Evolutionary conservation across 2,113 vertebrate genomes (phyloP).

Genomic region (Garra rufa): DNA sequence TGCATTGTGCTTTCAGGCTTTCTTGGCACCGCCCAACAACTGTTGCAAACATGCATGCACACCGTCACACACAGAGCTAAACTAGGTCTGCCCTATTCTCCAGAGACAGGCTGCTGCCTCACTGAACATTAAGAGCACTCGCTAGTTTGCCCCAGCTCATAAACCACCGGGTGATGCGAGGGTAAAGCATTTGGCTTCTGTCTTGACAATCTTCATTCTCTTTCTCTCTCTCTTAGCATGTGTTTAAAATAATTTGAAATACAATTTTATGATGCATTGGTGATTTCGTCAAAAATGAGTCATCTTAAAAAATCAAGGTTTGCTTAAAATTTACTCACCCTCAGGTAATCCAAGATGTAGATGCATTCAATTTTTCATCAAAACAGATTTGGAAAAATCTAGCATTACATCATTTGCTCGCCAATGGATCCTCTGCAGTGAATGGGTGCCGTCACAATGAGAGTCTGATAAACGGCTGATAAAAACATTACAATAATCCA

Average conservation of each 20-base stretch:
- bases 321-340: background rate
- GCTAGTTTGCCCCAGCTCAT: constrained; percentile 25
- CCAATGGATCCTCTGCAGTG: background rate
- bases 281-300: background rate
- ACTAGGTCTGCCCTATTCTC: constrained; percentile 7
- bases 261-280: background rate
- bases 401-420: background rate
- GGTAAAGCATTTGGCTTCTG: constrained; percentile 2
- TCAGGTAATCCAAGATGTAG: background rate
- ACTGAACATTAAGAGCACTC: constrained; percentile 42
- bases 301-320: background rate
- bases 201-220: background rate
- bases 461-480: too few species aligned
- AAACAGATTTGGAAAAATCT: background rate
- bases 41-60: constrained; percentile 11
- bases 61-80: background rate
- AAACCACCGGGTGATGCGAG: constrained; percentile 10
- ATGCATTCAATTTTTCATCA: background rate
- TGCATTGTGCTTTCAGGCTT: background rate
- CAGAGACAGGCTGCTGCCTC: constrained; percentile 33
- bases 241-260: too few species aligned
- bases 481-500: too few species aligned
- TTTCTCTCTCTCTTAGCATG: background rate
- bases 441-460: too few species aligned
- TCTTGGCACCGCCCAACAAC: background rate